A percentile compares a stretch with the other conserved stretches of the same genome.
phyloP scores from a whole-genome alignment of 2,113 vertebrate genomes.

The Otocyon megalotis region DNA sequence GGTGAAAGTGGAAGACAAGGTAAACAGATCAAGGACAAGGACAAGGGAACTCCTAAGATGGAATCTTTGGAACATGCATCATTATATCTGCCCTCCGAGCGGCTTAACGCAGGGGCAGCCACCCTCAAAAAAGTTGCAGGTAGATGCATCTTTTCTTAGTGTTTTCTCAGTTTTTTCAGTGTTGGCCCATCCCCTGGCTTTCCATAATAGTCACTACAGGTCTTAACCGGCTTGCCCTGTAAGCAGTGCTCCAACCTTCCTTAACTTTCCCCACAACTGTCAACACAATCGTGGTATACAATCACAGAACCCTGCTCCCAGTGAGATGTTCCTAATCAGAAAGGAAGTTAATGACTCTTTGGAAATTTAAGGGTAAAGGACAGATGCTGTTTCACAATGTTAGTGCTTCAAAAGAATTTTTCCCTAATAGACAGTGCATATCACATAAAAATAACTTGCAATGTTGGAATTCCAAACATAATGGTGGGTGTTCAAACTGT shows the following conservation, averaged over 20 bases:
- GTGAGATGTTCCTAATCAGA: background rate
- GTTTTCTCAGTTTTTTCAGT: background rate
- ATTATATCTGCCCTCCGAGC: background rate
- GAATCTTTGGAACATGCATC: accelerated
- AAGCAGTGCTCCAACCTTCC: background rate
- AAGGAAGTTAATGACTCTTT: background rate
- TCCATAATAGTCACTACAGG: background rate
- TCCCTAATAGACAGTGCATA: background rate
- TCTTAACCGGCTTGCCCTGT: background rate
- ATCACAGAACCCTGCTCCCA: background rate
- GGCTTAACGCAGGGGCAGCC: background rate
- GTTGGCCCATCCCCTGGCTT: background rate
- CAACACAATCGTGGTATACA: background rate
- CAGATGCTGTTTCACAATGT: background rate
- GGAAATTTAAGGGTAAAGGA: background rate
- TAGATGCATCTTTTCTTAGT: background rate
- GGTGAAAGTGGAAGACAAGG: background rate
- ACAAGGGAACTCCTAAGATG: background rate
- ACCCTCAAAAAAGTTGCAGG: background rate
- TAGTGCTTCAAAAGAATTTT: background rate
- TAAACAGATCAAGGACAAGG: background rate
- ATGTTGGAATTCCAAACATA: background rate
- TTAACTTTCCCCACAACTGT: background rate
- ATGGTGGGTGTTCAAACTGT: background rate
- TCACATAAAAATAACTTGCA: background rate